phyloP scores from a whole-genome alignment of 53 echinoderm and acorn worm species.

The Hippasteria phrygiana region DNA sequence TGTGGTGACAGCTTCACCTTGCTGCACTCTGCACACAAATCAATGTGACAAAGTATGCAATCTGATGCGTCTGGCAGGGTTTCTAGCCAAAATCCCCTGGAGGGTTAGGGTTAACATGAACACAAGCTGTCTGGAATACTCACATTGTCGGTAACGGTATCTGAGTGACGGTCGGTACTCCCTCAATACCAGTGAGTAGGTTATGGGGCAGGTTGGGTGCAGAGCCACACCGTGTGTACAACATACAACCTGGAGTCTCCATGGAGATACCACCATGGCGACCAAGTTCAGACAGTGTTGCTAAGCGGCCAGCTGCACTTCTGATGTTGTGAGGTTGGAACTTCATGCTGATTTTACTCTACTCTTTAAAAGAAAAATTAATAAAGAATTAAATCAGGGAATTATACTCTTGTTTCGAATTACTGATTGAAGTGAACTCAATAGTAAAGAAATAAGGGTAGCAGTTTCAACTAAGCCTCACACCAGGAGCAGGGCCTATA shows the following conservation, averaged over 20 bases:
- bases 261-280: constrained; percentile 68
- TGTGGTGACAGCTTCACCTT: too few relatives aligned
- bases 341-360: constrained; percentile 67
- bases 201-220: constrained; percentile 79
- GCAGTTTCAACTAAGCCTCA: too few relatives aligned
- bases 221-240: constrained; percentile 85
- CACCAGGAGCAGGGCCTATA: too few relatives aligned
- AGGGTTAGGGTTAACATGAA: neutral
- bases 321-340: constrained; percentile 64
- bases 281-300: constrained; percentile 69
- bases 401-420: too few relatives aligned
- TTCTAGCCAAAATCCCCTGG: too few relatives aligned
- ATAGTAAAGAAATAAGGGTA: too few relatives aligned
- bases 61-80: too few relatives aligned
- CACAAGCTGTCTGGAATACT: constrained; percentile 28
- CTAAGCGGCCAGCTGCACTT: constrained; percentile 72
- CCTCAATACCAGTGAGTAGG: constrained; percentile 64
- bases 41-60: too few relatives aligned
- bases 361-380: neutral
- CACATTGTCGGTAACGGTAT: constrained; percentile 84
- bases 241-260: constrained; percentile 78
- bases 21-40: too few relatives aligned
- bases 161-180: constrained; percentile 70
- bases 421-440: too few relatives aligned
- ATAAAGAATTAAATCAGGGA: too few relatives aligned